Percentiles rank a stretch among this genome's conserved stretches.
Evolutionary conservation across 2,797 vertebrate species (phyloP).

Genomic region (Rhynchotus rufescens): DNA sequence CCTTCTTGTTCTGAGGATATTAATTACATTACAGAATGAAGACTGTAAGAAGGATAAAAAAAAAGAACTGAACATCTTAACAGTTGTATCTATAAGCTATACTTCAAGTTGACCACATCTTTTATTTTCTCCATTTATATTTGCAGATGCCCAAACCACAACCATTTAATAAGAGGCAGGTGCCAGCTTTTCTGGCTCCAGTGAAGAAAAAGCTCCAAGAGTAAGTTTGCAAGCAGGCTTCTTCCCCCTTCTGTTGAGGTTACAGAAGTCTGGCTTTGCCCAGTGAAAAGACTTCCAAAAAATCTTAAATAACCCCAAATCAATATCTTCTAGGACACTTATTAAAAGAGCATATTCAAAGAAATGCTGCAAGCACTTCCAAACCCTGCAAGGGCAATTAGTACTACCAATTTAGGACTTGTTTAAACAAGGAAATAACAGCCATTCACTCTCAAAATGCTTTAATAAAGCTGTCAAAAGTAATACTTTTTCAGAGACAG

Average conservation of each 20-base stretch:
- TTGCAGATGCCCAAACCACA: neutral
- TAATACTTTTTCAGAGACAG: neutral
- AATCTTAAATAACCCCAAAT: neutral
- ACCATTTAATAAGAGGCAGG: neutral
- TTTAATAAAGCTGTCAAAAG: neutral
- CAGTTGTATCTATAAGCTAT: too few species aligned
- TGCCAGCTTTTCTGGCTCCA: neutral
- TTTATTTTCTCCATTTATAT: neutral
- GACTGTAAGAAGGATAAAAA: neutral
- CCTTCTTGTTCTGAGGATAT: conserved; percentile 12
- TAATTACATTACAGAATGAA: conserved; percentile 5
- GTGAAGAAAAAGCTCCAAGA: neutral
- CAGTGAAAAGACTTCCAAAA: neutral
- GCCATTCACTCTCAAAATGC: neutral
- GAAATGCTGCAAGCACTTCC: neutral
- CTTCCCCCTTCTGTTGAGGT: neutral
- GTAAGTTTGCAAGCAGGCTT: neutral
- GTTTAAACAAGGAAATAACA: neutral
- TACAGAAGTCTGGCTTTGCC: neutral
- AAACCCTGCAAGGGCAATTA: neutral
- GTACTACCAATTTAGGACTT: neutral
- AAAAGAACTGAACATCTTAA: neutral
- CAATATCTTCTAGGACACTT: neutral
- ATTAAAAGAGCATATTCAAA: neutral
- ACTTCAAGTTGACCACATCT: neutral